These are phyloP conservation scores for Apodemus sylvaticus DNA, from an alignment of 2,113 vertebrate genomes.

Conservation along the genomic window DNA sequence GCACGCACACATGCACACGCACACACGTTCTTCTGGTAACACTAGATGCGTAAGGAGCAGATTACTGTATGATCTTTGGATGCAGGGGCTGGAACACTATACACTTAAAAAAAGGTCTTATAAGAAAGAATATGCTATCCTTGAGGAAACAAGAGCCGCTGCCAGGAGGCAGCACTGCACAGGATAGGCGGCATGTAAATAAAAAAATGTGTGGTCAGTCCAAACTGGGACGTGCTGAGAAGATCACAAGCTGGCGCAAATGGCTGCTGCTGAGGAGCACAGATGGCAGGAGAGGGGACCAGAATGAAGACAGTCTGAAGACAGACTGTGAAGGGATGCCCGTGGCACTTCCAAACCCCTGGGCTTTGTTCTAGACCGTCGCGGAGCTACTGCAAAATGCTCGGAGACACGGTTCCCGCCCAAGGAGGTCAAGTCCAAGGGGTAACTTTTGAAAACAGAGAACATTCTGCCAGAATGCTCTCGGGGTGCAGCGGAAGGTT, in stretches of 20 bases:
- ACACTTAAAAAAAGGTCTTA: conserved; percentile 7
- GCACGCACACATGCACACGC: not conserved
- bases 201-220: not conserved
- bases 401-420: not conserved
- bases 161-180: not conserved
- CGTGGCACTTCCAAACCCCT: not conserved
- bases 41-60: not conserved
- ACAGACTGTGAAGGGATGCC: not conserved
- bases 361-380: not conserved
- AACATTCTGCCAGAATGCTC: not conserved
- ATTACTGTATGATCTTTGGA: not conserved
- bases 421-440: not conserved
- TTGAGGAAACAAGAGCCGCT: not conserved
- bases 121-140: conserved; percentile 31
- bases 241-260: conserved; percentile 27
- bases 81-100: not conserved
- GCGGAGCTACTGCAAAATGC: conserved; percentile 33
- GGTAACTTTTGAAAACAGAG: not conserved
- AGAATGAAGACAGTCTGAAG: conserved; percentile 35
- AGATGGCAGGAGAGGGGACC: conserved; percentile 51
- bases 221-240: not conserved
- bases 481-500: not conserved
- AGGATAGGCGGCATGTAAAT: conserved; percentile 14
- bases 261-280: conserved; percentile 23
- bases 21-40: not conserved